A percentile compares a stretch with the other conserved stretches of the same genome.
phyloP scores from a whole-genome alignment of 2,113 vertebrate genomes.

The Tachycineta bicolor region DNA sequence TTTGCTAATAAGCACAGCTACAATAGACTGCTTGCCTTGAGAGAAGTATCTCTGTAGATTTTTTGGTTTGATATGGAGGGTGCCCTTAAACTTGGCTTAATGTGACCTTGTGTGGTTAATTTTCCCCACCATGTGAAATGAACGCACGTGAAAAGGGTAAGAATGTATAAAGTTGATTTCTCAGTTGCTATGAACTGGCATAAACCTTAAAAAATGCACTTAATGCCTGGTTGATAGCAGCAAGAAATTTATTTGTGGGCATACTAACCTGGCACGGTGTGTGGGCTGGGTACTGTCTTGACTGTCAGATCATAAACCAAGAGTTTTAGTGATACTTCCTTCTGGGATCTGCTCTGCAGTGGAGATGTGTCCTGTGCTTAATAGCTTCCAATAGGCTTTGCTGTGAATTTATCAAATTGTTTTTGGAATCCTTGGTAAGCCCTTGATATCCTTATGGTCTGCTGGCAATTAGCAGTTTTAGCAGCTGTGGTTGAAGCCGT shows the following conservation, averaged over 20 bases:
- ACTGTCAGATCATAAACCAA: neutral
- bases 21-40: neutral
- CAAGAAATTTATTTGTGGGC: neutral
- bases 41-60: neutral
- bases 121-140: neutral
- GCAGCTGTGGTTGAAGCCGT: neutral
- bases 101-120: neutral
- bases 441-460: neutral
- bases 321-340: neutral
- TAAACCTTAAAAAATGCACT: neutral
- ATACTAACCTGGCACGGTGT: neutral
- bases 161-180: neutral
- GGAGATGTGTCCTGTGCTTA: neutral
- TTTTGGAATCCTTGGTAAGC: neutral
- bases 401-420: neutral
- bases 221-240: neutral
- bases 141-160: neutral
- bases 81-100: neutral
- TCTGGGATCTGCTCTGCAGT: neutral
- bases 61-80: neutral
- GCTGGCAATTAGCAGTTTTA: neutral
- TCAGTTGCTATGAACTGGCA: neutral
- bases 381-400: neutral
- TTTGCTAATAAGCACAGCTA: neutral
- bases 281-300: neutral